Base-by-base conservation (phyloP, 2,113 vertebrate genomes). In the Uria lomvia region DNA sequence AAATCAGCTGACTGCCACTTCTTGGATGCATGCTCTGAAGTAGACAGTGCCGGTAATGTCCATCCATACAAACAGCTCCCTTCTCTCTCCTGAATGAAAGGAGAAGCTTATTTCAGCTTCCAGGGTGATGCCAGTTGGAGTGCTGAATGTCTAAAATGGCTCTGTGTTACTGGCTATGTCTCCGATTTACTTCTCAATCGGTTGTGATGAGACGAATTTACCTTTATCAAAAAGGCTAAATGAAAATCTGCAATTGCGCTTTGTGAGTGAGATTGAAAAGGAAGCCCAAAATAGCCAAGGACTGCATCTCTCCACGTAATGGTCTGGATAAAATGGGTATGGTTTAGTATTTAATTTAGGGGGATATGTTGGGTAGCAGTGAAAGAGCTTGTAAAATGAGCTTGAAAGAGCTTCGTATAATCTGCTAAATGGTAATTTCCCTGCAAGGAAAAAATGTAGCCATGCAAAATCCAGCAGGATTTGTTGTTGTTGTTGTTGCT, bases 41-140 rank as follows among this genome's bases (percentile, higher is more conserved):
- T 15, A n/a, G 75, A 88, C 63, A 89, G 83, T 86, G 60, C 67
- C 79, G 70, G 73, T 70, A 89, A 93, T 84, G 92, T 86, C 77
- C 86, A 78, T 86, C 88, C 56, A 29, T 87, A 93, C 82, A 92
- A 94, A 96, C 47, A 84, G 43, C 80, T 89, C 60, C 53, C 86
- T 94, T 95, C 79, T 95, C 78, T 62, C 60, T 67, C 66, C 94
- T 77, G 71, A 81, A 86, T 96, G 95, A 97, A 97, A 92, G 88
- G 77, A 75, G 4, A 93, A 67, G 29, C 77, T 86, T 96, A 95
- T 96, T 95, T 93, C 90, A 75, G 4, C 71, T 89, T 71, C 70
- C n/a, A 70, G 72, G 47, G 68, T 53, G 83, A 92, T 95, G 89
- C 84, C 92, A 91, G 6, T 58, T 88, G 70, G 84, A 94, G 79